phyloP scores from a whole-genome alignment of 1,140 invertebrate species.

The Yoshiicerus persimilis region DNA sequence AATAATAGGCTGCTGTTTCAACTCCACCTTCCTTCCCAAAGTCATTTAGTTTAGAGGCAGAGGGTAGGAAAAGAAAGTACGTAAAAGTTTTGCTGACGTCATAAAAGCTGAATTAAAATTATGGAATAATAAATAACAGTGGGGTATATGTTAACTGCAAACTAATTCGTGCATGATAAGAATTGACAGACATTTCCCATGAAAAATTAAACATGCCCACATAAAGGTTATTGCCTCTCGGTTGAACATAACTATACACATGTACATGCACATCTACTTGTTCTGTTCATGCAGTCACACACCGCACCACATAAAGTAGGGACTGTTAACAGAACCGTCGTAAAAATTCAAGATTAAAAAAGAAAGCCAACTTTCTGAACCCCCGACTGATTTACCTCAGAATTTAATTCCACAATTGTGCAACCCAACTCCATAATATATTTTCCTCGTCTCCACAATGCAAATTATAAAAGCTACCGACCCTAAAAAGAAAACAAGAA shows the following conservation, averaged over 20 bases:
- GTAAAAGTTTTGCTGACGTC: background rate
- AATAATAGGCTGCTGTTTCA: slow-evolving; percentile 1
- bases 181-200: background rate
- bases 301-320: background rate
- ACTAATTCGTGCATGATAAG: background rate
- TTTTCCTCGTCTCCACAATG: background rate
- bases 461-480: background rate
- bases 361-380: background rate
- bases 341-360: background rate
- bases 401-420: background rate
- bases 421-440: background rate
- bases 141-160: background rate
- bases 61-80: background rate
- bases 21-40: background rate
- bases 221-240: background rate
- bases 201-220: background rate
- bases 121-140: background rate
- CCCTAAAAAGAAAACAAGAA: background rate
- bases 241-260: background rate
- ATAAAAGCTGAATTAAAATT: background rate
- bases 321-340: background rate
- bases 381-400: background rate
- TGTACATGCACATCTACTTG: too few relatives aligned
- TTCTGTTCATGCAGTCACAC: background rate
- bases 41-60: background rate